Percentiles rank a stretch among this genome's conserved stretches.
Evolutionary conservation across 2,113 vertebrate species (phyloP).

Genomic region (Cervus canadensis): DNA sequence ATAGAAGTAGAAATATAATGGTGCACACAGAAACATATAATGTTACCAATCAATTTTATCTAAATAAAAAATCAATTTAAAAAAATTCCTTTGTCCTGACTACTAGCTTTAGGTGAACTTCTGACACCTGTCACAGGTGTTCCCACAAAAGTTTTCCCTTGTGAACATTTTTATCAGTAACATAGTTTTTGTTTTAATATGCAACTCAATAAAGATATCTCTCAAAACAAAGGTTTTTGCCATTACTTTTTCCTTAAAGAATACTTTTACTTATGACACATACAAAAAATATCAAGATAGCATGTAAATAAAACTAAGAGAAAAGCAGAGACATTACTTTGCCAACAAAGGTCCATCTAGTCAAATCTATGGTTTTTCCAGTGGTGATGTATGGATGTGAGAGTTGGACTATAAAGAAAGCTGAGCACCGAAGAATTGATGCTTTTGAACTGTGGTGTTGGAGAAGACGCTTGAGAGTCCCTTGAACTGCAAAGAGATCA

Average conservation of each 20-base stretch:
- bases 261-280: background rate
- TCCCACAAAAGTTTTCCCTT: background rate
- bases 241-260: background rate
- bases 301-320: background rate
- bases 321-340: background rate
- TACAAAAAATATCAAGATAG: background rate
- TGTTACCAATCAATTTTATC: background rate
- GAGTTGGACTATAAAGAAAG: background rate
- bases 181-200: background rate
- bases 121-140: background rate
- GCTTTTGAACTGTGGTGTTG: background rate
- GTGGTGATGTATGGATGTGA: background rate
- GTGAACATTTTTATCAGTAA: background rate
- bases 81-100: background rate
- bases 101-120: background rate
- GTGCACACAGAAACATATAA: background rate
- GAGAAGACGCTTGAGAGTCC: background rate
- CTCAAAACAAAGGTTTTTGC: background rate
- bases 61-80: background rate
- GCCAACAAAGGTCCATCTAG: background rate
- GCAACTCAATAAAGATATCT: background rate
- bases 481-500: background rate
- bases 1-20: background rate
- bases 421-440: accelerated
- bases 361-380: background rate